A percentile compares a stretch with the other conserved stretches of the same genome.
Evolutionary conservation across 2,797 vertebrate species (phyloP).

Genomic region (Syndactyla subalaris): DNA sequence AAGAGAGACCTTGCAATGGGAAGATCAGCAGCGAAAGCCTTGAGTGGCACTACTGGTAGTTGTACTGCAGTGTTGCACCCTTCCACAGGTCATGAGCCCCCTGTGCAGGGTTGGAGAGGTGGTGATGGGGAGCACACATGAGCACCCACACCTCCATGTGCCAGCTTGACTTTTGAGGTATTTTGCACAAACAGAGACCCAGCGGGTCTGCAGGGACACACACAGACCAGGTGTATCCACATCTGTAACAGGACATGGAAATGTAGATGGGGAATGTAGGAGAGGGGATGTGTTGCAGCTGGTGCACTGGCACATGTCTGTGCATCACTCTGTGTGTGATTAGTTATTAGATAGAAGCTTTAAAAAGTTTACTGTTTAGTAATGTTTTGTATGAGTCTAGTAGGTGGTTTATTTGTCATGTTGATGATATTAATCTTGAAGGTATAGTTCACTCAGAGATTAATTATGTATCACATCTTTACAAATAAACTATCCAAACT

Average conservation of each 20-base stretch:
- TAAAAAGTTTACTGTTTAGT: neutral
- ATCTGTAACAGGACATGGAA: neutral
- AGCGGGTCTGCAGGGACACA: accelerated
- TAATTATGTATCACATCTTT: neutral
- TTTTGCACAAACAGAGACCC: neutral
- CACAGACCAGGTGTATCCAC: neutral
- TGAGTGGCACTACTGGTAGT: neutral
- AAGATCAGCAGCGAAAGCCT: neutral
- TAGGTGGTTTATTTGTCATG: neutral
- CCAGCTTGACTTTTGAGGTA: neutral
- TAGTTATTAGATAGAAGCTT: neutral
- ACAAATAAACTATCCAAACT: neutral
- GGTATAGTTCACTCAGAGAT: neutral
- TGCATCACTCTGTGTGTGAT: neutral
- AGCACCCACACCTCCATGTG: accelerated
- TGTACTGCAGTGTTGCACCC: accelerated
- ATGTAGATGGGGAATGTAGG: neutral
- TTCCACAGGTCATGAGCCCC: neutral
- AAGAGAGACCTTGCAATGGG: neutral
- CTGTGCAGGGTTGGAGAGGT: no score
- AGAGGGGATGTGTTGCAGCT: accelerated
- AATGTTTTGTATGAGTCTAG: neutral
- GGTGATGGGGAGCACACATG: neutral
- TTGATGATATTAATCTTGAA: neutral
- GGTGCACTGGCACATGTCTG: accelerated